Evolutionary conservation across 2,113 vertebrate species (phyloP), one percentile per base, ranked within the genome.

Genomic region (Emydocephalus ijimae): DNA sequence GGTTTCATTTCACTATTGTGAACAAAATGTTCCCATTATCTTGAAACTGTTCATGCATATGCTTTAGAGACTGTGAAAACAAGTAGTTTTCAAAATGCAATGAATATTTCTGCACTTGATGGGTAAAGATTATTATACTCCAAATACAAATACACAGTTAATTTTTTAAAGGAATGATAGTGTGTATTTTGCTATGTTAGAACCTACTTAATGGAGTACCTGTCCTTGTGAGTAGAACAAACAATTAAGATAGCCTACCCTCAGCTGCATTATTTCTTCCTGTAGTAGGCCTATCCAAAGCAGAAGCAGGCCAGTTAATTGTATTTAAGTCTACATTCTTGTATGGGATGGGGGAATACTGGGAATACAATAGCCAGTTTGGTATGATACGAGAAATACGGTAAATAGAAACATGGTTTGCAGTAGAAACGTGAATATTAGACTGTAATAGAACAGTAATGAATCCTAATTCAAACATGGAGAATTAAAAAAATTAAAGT

Each of bases 401-500:
- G 88, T 0, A 0, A 87, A 52, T 87, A 21, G 34, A 81, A 81
- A 81, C 18, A 23, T 20, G 29, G 48, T 69, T 85, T 61, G 12
- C 6, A 14, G 14, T 6, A 85, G 61, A 54, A 5, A 34, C 74
- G 6, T 91, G 91, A 81, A 48, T 85, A 93, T 86, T 39, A 94
- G 34, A 88, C 93, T 69, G 95, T 95, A 95, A 54, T 96, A 95
- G 95, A 74, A 86, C 92, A 94, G 45, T 94, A 64, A 5, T 23
- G 93, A 92, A 95, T 91, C 50, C 89, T 14, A 5, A 89, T 57
- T 56, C 90, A 94, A 55, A 94, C 93, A 43, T 94, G 57, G 87
- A 95, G 94, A 45, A 96, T 91, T 95, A 2, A 34, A 94, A 95
- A 96, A 96, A 95, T 94, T 94, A 97, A 97, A 97, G 95, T 93